Percentiles rank a stretch among this genome's conserved stretches.
Conservation (phyloP, 2,113 vertebrate genomes). For the Corythornis madagascariensis region DNA sequence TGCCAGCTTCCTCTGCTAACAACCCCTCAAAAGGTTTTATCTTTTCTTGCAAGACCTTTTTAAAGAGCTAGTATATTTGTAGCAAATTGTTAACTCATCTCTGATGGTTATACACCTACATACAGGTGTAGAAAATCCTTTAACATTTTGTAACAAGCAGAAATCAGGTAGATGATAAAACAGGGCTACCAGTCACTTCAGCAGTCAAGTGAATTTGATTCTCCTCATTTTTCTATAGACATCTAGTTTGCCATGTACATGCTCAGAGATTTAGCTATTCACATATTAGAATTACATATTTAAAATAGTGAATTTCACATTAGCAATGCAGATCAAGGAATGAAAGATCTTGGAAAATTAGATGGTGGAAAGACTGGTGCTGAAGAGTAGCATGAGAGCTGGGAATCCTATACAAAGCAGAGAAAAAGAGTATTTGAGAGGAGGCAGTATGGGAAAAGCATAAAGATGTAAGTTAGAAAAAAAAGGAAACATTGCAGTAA, state of each 20-base stretch:
- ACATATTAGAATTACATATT: background rate
- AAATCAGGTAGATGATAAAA: background rate
- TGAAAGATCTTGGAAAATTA: background rate
- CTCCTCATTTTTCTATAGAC: background rate
- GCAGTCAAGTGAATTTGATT: slow-evolving; percentile 8
- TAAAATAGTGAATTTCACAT: slow-evolving; percentile 17
- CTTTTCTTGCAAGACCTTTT: background rate
- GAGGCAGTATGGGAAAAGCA: background rate
- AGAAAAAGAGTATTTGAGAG: background rate
- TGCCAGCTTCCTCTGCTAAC: background rate
- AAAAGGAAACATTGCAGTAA: background rate
- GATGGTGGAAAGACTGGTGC: background rate
- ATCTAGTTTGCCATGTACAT: background rate
- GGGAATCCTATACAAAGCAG: slow-evolving; percentile 3
- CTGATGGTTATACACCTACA: background rate
- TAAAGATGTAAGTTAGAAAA: background rate
- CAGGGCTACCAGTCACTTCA: background rate
- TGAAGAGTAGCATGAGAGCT: background rate
- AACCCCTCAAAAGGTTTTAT: background rate
- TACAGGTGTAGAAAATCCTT: background rate
- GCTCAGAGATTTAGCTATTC: slow-evolving; percentile 7
- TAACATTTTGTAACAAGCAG: background rate
- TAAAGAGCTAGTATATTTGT: background rate
- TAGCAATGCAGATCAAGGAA: slow-evolving; percentile 47
- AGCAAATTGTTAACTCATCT: background rate